Conservation (phyloP, 2,888 invertebrate species). For the Leptinotarsa tumamoca region DNA sequence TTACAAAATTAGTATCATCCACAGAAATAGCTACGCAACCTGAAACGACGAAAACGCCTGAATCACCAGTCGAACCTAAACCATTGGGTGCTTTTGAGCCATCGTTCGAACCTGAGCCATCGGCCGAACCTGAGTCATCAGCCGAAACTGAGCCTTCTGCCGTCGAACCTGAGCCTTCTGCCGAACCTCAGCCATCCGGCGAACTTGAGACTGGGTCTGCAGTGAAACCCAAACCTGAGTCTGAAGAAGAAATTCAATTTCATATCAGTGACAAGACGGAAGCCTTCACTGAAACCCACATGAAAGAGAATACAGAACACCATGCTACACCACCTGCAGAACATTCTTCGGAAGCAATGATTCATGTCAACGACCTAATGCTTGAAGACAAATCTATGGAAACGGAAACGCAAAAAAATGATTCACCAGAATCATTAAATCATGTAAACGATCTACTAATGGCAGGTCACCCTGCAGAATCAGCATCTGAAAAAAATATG, state of each 20-base stretch:
- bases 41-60: constrained; percentile 45
- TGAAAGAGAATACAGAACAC: neutral
- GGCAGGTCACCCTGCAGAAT: neutral
- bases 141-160: constrained; percentile 49
- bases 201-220: constrained; percentile 46
- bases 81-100: constrained; percentile 35
- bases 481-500: neutral
- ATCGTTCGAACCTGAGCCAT: constrained; percentile 48
- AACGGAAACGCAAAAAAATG: constrained; percentile 25
- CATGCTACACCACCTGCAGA: neutral
- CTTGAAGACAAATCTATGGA: neutral
- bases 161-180: constrained; percentile 48
- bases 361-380: constrained; percentile 1
- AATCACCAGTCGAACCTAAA: constrained; percentile 47
- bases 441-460: neutral
- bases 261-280: constrained; percentile 3
- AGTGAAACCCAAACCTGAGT: constrained; percentile 13
- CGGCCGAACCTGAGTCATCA: constrained; percentile 49
- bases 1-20: constrained; percentile 22
- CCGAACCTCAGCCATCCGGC: constrained; percentile 43
- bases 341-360: neutral
- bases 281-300: neutral
- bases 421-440: neutral
- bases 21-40: constrained; percentile 34
- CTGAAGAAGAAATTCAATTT: neutral